These are phyloP conservation scores for Cyprinodon variegatus DNA, from an alignment of 2,113 vertebrate species.

Conservation along the genomic window DNA sequence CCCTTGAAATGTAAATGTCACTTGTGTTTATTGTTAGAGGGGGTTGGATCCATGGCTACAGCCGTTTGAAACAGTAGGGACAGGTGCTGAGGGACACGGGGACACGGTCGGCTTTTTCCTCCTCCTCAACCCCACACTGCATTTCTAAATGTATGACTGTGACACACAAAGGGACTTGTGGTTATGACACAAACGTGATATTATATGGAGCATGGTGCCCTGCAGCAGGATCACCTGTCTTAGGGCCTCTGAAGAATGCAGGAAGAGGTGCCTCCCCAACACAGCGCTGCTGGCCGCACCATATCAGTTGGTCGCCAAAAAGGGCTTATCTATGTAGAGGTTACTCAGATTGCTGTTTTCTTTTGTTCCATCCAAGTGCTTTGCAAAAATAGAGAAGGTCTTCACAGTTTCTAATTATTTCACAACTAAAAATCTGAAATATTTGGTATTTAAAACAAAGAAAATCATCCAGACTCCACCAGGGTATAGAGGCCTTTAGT, in stretches of 20 bases:
- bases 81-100: conserved; percentile 60
- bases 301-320: conserved; percentile 30
- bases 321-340: too few species aligned
- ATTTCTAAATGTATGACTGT: conserved; percentile 67
- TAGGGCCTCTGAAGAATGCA: conserved; percentile 45
- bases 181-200: conserved; percentile 50
- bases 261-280: conserved; percentile 40
- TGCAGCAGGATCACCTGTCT: conserved; percentile 53
- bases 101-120: conserved; percentile 18
- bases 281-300: not conserved
- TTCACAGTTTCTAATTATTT: too few species aligned
- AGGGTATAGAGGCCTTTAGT: not conserved
- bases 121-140: conserved; percentile 14
- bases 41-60: conserved; percentile 33
- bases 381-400: not conserved
- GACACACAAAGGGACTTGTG: conserved; percentile 54
- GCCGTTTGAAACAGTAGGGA: conserved; percentile 36
- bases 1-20: conserved; percentile 33
- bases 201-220: conserved; percentile 46
- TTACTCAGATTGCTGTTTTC: not conserved
- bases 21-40: conserved; percentile 36
- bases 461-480: not conserved
- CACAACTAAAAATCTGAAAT: not conserved
- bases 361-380: not conserved
- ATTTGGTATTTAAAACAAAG: not conserved